A percentile compares a stretch with the other conserved stretches of the same genome.
Evolutionary conservation across 2,797 vertebrate species (phyloP).

Genomic region (Siniperca scherzeri): DNA sequence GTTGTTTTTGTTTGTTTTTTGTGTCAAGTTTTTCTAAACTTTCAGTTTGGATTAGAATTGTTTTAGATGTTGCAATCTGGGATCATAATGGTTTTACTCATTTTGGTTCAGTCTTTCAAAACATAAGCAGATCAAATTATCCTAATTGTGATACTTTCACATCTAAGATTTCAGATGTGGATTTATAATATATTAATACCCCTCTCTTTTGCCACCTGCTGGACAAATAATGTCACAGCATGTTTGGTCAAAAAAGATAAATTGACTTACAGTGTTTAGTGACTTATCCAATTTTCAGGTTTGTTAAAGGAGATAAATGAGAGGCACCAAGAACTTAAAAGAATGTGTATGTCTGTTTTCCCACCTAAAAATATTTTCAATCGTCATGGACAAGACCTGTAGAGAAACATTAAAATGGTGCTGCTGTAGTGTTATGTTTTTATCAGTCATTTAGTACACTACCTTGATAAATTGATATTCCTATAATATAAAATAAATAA

Average conservation of each 20-base stretch:
- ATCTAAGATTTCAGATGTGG: background rate
- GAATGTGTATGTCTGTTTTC: background rate
- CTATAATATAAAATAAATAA: background rate
- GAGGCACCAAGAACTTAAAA: background rate
- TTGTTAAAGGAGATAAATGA: background rate
- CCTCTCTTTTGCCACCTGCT: conserved; percentile 42
- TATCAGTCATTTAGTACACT: background rate
- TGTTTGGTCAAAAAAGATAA: background rate
- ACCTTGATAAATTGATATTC: background rate
- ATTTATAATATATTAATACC: background rate
- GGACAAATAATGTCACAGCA: conserved; percentile 33
- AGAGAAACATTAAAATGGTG: background rate
- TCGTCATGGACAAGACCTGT: background rate
- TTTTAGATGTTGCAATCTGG: background rate
- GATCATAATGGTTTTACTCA: background rate
- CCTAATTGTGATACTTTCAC: background rate
- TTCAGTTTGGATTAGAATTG: background rate
- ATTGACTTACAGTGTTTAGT: background rate
- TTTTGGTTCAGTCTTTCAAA: background rate
- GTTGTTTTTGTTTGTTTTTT: background rate
- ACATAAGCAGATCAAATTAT: background rate
- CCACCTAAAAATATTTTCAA: background rate
- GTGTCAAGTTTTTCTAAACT: fast-evolving
- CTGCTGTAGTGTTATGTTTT: background rate
- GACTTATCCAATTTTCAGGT: background rate